Evolutionary conservation across 2,888 invertebrate genomes (phyloP), one percentile per base, ranked within the genome.

Genomic region (Drosophila maculinotata): DNA sequence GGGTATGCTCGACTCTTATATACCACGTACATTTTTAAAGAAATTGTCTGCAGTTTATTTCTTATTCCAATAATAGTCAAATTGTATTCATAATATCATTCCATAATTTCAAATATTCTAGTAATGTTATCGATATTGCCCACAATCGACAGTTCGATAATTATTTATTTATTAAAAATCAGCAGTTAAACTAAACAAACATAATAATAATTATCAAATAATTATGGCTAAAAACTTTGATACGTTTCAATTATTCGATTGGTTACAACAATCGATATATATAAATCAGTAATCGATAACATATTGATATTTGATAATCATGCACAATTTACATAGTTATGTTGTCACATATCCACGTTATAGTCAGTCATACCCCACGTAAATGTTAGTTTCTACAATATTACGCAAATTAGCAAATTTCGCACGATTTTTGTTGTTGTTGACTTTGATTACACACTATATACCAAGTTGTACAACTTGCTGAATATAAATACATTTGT

Each of bases 341-440:
- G 14, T 26, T n/a, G n/a, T n/a, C n/a, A 17, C 25, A 9, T 26
- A 6, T 9, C 30, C 8, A 23, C 10, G n/a, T 7, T 14, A 3
- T 8, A 7, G 10, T 17, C 17, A 6, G 2, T 1, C 28, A 26
- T 28, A 57, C 58, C 26, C 15, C n/a, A 30, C 1, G 12, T 6
- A 9, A 1, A 26, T 1, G 20, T 0, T 31, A 6, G 23, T 14
- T 31, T 56, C 10, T 28, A 15, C 10, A 28, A 39, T 53, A 59
- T 51, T 54, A 45, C 35, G 42, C 38, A 69, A 70, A 67, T 75
- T 68, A 67, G 66, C 62, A 54, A 66, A 64, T 76, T 73, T 82
- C 52, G 78, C 80, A 78, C 73, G 78, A 79, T 20, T 70, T 62
- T 76, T 65, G 35, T 64, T 59, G 62, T 71, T 69, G 23, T 52